Conservation (phyloP, 2,888 invertebrate species). For the Ditula angustiorana region DNA sequence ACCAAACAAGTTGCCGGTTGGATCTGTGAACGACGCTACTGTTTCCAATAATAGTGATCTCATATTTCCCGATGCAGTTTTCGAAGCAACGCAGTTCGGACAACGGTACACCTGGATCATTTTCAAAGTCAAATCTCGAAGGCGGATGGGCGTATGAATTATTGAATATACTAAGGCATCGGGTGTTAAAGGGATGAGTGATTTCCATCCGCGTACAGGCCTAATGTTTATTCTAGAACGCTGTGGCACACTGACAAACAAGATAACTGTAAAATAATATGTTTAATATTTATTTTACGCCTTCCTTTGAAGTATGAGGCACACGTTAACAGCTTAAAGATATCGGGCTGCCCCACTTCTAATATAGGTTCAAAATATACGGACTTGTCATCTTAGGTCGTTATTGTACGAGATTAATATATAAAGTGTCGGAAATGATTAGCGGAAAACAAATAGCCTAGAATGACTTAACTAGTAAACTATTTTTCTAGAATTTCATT, state of each 20-base stretch:
- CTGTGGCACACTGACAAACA: slow-evolving; percentile 43
- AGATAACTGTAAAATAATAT: slow-evolving; percentile 29
- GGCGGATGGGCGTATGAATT: slow-evolving; percentile 57
- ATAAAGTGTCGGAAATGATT: too few relatives aligned
- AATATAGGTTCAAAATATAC: not conserved
- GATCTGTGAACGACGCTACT: slow-evolving; percentile 4
- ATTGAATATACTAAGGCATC: slow-evolving; percentile 57
- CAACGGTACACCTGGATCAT: slow-evolving; percentile 63
- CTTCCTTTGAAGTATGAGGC: slow-evolving; percentile 13
- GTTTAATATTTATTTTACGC: slow-evolving; percentile 8
- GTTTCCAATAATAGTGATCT: not conserved
- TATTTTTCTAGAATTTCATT: not conserved
- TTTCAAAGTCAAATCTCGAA: slow-evolving; percentile 70
- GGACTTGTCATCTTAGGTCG: too few relatives aligned
- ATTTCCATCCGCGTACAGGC: slow-evolving; percentile 44
- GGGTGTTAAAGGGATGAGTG: slow-evolving; percentile 49
- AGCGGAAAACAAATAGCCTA: too few relatives aligned
- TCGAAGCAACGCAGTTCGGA: slow-evolving; percentile 3
- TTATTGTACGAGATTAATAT: too few relatives aligned
- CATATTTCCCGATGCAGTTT: slow-evolving; percentile 28
- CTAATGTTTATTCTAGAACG: slow-evolving; percentile 45
- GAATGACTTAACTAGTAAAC: not conserved
- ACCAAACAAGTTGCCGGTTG: slow-evolving; percentile 30
- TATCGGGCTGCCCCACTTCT: not conserved
- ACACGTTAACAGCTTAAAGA: not conserved